A percentile compares a stretch with the other conserved stretches of the same genome.
These are phyloP conservation scores for Mythimna loreyi DNA, from an alignment of 2,888 invertebrate genomes.

Conservation along the genomic window DNA sequence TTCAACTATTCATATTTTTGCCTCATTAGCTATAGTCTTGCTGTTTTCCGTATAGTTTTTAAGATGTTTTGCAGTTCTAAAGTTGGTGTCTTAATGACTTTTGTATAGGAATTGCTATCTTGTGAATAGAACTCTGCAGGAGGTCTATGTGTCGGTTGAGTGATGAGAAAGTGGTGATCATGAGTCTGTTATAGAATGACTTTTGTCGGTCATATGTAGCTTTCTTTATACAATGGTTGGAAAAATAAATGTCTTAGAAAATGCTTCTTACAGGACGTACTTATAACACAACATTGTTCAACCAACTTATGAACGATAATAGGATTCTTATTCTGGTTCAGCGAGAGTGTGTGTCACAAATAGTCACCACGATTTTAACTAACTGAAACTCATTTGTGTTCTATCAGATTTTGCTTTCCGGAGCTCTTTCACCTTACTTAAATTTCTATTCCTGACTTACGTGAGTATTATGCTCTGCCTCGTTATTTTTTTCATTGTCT, in stretches of 20 bases:
- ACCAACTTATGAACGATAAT: too few species aligned
- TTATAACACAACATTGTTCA: not conserved
- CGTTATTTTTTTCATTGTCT: too few species aligned
- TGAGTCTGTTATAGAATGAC: not conserved
- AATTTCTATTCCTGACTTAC: too few species aligned
- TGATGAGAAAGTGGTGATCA: constrained; percentile 2
- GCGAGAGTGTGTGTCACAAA: too few species aligned
- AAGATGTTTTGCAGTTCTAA: constrained; percentile 9
- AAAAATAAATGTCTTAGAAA: not conserved
- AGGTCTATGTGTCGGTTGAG: not conserved
- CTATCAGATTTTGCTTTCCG: too few species aligned
- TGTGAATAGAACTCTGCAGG: constrained; percentile 4
- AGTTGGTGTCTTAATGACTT: constrained; percentile 2
- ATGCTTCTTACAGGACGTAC: not conserved
- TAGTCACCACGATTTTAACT: too few species aligned
- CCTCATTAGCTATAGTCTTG: constrained; percentile 24
- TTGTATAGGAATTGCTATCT: not conserved
- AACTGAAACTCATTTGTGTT: too few species aligned
- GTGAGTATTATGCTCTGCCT: too few species aligned
- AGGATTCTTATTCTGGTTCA: too few species aligned
- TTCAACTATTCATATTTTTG: constrained; percentile 10
- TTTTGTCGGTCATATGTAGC: not conserved
- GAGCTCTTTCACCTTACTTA: too few species aligned
- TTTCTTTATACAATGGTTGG: not conserved
- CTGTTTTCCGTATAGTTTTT: constrained; percentile 18